Evolutionary conservation across 1,140 invertebrate species (phyloP).

Genomic region (Drosophila athabasca): DNA sequence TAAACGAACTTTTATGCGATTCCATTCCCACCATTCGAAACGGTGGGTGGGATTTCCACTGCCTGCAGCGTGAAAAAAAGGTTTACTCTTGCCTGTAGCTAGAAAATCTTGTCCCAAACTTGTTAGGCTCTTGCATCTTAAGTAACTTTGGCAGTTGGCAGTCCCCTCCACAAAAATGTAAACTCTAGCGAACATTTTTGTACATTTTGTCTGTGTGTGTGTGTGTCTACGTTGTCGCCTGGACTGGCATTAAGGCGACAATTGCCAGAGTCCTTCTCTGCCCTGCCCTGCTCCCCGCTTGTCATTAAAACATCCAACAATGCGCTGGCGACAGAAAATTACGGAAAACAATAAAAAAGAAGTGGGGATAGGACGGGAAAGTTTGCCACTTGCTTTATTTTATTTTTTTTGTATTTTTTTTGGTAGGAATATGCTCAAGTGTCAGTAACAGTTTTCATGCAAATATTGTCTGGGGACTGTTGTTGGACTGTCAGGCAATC

Average conservation of each 20-base stretch:
- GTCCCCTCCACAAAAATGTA: conserved; percentile 43
- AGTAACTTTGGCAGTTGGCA: conserved; percentile 33
- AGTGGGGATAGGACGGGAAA: conserved; percentile 51
- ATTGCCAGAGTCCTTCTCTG: conserved; percentile 48
- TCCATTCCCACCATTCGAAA: conserved; percentile 33
- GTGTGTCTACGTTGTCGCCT: conserved; percentile 52
- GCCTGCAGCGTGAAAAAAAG: conserved; percentile 25
- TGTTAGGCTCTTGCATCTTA: conserved; percentile 35
- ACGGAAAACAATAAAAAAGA: conserved; percentile 55
- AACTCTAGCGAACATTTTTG: conserved; percentile 43
- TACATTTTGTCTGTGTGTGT: conserved; percentile 39
- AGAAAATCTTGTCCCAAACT: conserved; percentile 23
- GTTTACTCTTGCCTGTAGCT: not conserved
- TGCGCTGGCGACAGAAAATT: conserved; percentile 49
- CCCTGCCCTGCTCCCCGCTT: conserved; percentile 37
- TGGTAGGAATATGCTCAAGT: conserved; percentile 74
- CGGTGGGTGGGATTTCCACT: conserved; percentile 11
- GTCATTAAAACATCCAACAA: conserved; percentile 78
- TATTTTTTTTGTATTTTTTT: conserved; percentile 41
- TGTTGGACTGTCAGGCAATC: conserved; percentile 28
- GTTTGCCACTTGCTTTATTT: conserved; percentile 2
- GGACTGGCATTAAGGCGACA: conserved; percentile 72
- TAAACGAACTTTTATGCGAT: conserved; percentile 50
- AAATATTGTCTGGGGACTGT: conserved; percentile 73
- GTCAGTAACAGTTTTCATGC: conserved; percentile 79